Conservation (phyloP, 2,888 invertebrate species). For the Unio pictorum region DNA sequence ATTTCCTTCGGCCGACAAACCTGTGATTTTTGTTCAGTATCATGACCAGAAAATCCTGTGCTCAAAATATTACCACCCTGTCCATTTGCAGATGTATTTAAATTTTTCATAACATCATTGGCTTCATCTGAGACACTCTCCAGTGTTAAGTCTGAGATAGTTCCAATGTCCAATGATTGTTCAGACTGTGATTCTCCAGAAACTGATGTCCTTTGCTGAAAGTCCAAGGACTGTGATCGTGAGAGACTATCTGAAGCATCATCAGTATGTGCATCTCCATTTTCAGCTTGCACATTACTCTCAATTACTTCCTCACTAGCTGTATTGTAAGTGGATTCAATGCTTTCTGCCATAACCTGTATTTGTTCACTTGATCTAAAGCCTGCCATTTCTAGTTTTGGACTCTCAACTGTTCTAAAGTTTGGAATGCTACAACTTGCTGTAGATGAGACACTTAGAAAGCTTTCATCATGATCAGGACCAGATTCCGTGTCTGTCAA, state of each 20-base stretch:
- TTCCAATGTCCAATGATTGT: no score
- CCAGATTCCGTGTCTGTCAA: conserved; percentile 30
- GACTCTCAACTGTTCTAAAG: conserved; percentile 4
- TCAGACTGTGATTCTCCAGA: no score
- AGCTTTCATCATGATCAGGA: conserved; percentile 35
- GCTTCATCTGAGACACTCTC: no score
- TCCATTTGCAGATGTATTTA: background rate
- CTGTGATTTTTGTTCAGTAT: background rate
- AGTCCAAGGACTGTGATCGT: no score
- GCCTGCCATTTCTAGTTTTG: conserved; percentile 1
- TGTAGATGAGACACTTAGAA: conserved; percentile 30
- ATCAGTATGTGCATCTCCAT: no score
- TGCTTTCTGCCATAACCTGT: conserved; percentile 3
- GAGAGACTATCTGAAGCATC: no score
- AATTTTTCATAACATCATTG: no score
- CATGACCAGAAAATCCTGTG: background rate
- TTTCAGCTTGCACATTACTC: no score
- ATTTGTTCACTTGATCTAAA: background rate
- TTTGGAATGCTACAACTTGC: conserved; percentile 20
- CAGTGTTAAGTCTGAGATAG: no score
- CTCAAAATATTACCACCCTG: background rate
- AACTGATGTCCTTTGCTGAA: no score
- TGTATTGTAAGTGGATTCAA: background rate
- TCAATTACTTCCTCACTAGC: no score
- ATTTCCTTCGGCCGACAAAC: conserved; percentile 20